Percentiles rank a stretch among this genome's conserved stretches.
Conservation (phyloP, 2,888 invertebrate genomes). For the Tenthredo livida region DNA sequence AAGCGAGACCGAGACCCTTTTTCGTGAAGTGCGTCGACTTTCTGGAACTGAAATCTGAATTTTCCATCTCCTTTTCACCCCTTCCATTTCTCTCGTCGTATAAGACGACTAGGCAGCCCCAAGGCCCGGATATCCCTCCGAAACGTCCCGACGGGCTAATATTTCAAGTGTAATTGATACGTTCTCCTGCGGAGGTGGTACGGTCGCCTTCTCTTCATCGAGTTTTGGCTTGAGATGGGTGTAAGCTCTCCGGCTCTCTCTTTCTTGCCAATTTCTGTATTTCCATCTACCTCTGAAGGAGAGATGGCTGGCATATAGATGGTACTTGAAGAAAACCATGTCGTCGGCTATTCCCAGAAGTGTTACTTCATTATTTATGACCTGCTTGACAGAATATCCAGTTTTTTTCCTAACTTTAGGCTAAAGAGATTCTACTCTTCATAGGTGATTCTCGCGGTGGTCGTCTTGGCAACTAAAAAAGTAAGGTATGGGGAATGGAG, state of each 20-base stretch:
- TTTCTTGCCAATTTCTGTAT: neutral
- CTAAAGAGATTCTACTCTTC: neutral
- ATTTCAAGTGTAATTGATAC: slow-evolving; percentile 57
- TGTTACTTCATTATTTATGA: slow-evolving; percentile 56
- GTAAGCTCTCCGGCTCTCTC: neutral
- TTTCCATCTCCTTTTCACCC: slow-evolving; percentile 33
- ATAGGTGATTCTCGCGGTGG: neutral
- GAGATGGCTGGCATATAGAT: neutral
- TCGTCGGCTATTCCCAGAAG: slow-evolving; percentile 26
- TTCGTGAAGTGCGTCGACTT: slow-evolving; percentile 40
- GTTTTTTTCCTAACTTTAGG: slow-evolving; percentile 7
- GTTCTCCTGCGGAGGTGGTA: slow-evolving; percentile 26
- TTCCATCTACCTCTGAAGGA: neutral
- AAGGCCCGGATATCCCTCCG: slow-evolving; percentile 38
- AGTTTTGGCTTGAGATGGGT: slow-evolving; percentile 31
- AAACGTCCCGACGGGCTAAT: slow-evolving; percentile 52
- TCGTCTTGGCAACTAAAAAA: slow-evolving; percentile 7
- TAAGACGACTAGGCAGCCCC: slow-evolving; percentile 26
- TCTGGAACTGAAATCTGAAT: slow-evolving; percentile 44
- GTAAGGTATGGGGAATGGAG: neutral
- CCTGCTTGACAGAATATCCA: slow-evolving; percentile 52
- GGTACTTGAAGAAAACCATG: slow-evolving; percentile 31
- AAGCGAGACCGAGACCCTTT: slow-evolving; percentile 20
- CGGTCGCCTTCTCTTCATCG: slow-evolving; percentile 42
- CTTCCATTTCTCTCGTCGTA: neutral